Conservation (phyloP, 2,888 invertebrate species). For the Drosophila nr. perissopoda region DNA sequence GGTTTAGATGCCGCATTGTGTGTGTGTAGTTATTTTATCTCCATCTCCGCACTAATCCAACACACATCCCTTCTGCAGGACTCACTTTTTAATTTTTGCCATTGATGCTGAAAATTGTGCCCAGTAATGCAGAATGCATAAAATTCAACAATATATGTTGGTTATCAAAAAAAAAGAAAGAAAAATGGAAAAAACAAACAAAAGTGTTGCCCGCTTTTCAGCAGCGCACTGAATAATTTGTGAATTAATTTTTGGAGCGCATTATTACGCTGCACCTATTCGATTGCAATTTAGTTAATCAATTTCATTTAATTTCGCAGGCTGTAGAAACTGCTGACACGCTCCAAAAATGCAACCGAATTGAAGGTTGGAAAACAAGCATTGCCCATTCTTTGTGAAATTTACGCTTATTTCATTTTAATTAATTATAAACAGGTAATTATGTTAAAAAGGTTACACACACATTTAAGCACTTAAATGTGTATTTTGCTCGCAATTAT, state of each 20-base stretch:
- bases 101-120: conserved; percentile 51
- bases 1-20: conserved; percentile 45
- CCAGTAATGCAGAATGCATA: conserved; percentile 23
- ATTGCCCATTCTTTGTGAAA: conserved; percentile 71
- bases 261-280: conserved; percentile 60
- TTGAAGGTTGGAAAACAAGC: conserved; percentile 59
- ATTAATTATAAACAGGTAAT: conserved; percentile 82
- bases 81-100: conserved; percentile 36
- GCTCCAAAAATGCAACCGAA: conserved; percentile 23
- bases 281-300: conserved; percentile 70
- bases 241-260: conserved; percentile 48
- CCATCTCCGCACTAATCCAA: not conserved
- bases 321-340: conserved; percentile 51
- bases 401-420: conserved; percentile 82
- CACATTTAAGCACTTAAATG: conserved; percentile 9
- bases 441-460: conserved; percentile 72
- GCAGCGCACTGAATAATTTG: conserved; percentile 48
- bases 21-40: conserved; percentile 58
- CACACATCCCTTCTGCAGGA: not conserved
- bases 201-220: conserved; percentile 35
- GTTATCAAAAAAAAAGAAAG: not conserved
- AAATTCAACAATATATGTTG: conserved; percentile 34
- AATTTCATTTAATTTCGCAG: conserved; percentile 64
- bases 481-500: conserved; percentile 38
- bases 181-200: conserved; percentile 13